Conservation (phyloP, 2,797 vertebrate genomes). For the Apodemus agrarius region DNA sequence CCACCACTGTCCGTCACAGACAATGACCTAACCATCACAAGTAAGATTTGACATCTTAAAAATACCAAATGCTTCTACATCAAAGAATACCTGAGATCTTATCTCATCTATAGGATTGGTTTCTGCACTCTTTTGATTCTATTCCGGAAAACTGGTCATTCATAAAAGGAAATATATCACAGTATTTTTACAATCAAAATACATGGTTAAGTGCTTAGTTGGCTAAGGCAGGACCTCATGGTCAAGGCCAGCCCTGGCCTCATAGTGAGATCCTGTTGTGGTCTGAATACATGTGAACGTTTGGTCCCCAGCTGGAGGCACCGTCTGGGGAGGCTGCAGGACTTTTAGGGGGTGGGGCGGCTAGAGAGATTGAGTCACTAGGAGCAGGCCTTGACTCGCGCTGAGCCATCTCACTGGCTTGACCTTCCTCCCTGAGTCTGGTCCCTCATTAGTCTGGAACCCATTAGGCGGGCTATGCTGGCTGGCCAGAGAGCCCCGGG, state of each 20-base stretch:
- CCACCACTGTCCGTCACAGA: not conserved
- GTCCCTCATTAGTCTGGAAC: not conserved
- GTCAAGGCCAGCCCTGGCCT: not conserved
- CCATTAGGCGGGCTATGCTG: not conserved
- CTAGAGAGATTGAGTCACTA: not conserved
- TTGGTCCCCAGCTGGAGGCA: not conserved
- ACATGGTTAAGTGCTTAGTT: not conserved
- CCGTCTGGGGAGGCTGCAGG: not conserved
- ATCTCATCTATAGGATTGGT: not conserved
- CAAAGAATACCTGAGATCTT: not conserved
- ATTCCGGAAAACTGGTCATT: not conserved
- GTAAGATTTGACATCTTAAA: not conserved
- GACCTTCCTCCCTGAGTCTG: not conserved
- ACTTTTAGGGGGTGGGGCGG: not conserved
- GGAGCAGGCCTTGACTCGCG: not conserved
- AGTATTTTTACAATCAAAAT: not conserved
- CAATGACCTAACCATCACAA: not conserved
- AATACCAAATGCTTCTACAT: constrained; percentile 20
- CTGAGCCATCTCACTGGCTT: not conserved
- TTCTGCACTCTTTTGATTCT: not conserved
- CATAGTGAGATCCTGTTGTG: not conserved
- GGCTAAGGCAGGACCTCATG: not conserved
- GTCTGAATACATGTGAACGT: not conserved
- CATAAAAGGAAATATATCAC: not conserved
- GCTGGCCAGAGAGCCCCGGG: not conserved